phyloP scores from a whole-genome alignment of 2,888 invertebrate species.

The Seira sanloemensis region DNA sequence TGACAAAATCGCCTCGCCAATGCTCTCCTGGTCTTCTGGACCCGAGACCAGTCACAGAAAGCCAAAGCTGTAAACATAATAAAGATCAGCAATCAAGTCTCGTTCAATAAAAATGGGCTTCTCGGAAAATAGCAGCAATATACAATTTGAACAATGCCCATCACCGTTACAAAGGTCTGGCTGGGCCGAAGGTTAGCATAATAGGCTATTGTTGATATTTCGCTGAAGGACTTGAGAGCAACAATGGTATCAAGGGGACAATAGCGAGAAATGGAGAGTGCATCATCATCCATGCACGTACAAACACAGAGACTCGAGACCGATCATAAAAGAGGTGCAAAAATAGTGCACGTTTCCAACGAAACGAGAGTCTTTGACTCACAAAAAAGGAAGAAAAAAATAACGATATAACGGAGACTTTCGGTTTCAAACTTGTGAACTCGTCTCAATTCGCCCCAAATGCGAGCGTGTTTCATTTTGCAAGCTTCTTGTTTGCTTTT shows the following conservation, averaged over 20 bases:
- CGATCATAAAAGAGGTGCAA: constrained; percentile 24
- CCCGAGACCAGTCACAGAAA: constrained; percentile 90
- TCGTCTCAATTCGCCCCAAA: not conserved
- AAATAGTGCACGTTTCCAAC: constrained; percentile 16
- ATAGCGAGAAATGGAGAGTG: constrained; percentile 47
- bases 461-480: no score
- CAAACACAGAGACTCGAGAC: no score
- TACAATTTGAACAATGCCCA: constrained; percentile 45
- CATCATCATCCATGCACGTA: no score
- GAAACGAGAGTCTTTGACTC: constrained; percentile 9
- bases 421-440: no score
- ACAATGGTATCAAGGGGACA: constrained; percentile 49
- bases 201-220: constrained; percentile 65
- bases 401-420: constrained; percentile 15
- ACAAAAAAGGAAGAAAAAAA: no score
- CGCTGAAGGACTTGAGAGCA: constrained; percentile 40
- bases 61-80: constrained; percentile 85
- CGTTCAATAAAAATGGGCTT: constrained; percentile 38
- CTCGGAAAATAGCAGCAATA: constrained; percentile 53
- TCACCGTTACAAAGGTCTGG: constrained; percentile 67
- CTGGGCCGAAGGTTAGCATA: constrained; percentile 67
- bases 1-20: constrained; percentile 86
- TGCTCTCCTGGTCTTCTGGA: constrained; percentile 87
- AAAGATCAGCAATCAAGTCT: constrained; percentile 51
- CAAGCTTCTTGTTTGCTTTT: no score